A percentile compares a stretch with the other conserved stretches of the same genome.
phyloP scores from a whole-genome alignment of 1,140 invertebrate genomes.

The Druon quercuslanigerum region DNA sequence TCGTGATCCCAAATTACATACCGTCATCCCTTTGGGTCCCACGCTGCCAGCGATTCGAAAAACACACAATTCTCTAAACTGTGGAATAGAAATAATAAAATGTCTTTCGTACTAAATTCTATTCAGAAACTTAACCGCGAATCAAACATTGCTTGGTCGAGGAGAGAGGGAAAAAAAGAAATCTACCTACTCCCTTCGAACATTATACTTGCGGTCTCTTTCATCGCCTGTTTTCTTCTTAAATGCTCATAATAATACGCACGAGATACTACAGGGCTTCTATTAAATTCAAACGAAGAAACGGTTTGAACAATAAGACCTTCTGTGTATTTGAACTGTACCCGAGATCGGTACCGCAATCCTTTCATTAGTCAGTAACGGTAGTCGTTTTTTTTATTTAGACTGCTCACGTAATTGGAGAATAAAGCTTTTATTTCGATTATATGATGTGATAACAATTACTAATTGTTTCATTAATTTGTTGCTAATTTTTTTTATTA shows the following conservation, averaged over 20 bases:
- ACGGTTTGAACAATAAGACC: slow-evolving; percentile 28
- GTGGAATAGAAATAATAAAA: slow-evolving; percentile 24
- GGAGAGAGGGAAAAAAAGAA: slow-evolving; percentile 44
- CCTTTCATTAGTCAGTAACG: slow-evolving; percentile 30
- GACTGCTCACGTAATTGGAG: slow-evolving; percentile 5
- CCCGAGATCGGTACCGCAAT: slow-evolving; percentile 25
- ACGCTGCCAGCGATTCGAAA: slow-evolving; percentile 4
- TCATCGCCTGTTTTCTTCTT: slow-evolving; percentile 51
- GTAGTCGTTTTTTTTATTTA: background rate
- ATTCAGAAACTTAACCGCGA: slow-evolving; percentile 27
- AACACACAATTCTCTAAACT: slow-evolving; percentile 12
- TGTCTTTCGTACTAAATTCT: slow-evolving; percentile 16
- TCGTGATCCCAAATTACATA: slow-evolving; percentile 14
- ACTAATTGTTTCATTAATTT: no score
- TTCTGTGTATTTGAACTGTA: slow-evolving; percentile 28
- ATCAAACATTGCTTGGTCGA: slow-evolving; percentile 9
- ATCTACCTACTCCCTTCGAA: slow-evolving; percentile 52
- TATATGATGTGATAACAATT: no score
- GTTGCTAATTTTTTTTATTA: no score
- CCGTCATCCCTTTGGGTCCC: slow-evolving; percentile 15
- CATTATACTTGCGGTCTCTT: slow-evolving; percentile 55
- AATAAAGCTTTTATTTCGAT: slow-evolving; percentile 17
- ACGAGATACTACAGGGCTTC: slow-evolving; percentile 53
- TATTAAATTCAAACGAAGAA: slow-evolving; percentile 30
- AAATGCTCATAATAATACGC: slow-evolving; percentile 54